Conservation (phyloP, 2,113 vertebrate genomes). For the Nothoprocta perdicaria region DNA sequence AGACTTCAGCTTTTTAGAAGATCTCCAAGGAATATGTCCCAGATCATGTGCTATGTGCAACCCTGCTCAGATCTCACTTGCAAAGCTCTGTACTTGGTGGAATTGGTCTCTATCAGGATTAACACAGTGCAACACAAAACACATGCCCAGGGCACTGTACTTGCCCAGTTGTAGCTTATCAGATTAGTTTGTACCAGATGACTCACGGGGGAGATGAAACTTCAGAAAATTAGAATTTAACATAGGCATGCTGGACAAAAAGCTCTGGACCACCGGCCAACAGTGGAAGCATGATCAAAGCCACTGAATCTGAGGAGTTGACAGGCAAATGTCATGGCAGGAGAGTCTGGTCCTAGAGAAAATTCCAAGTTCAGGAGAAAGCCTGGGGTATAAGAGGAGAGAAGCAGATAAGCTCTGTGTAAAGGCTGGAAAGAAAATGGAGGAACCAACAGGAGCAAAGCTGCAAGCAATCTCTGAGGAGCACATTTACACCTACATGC, state of each 20-base stretch:
- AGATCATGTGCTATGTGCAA: background rate
- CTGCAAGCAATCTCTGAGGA: background rate
- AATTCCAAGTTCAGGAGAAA: background rate
- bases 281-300: background rate
- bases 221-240: background rate
- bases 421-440: background rate
- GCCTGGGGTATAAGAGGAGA: background rate
- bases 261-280: background rate
- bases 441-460: background rate
- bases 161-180: background rate
- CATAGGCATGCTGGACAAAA: background rate
- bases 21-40: accelerated
- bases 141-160: accelerated
- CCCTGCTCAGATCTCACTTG: background rate
- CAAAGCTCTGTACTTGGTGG: background rate
- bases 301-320: background rate
- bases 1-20: background rate
- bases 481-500: background rate
- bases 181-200: background rate
- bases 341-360: background rate
- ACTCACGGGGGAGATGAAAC: background rate
- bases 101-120: background rate
- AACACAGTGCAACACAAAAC: background rate
- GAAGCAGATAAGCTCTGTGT: background rate
- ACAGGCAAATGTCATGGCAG: background rate